Evolutionary conservation across 2,113 vertebrate genomes (phyloP).

Genomic region (Gobiocypris rarus): DNA sequence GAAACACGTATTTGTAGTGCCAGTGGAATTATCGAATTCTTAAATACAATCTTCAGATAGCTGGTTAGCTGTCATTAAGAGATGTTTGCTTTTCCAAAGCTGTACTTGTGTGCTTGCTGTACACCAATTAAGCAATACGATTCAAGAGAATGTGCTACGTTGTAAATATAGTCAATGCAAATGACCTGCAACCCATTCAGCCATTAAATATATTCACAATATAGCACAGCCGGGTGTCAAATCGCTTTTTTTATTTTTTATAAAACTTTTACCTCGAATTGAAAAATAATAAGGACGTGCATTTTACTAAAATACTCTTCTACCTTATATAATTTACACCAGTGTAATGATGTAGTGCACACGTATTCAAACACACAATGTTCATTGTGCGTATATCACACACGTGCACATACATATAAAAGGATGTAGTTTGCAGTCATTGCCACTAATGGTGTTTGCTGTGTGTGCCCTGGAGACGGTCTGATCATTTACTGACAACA

Average conservation of each 20-base stretch:
- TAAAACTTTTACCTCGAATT: neutral
- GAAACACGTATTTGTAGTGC: neutral
- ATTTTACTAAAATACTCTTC: neutral
- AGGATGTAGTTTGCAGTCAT: slow-evolving; percentile 34
- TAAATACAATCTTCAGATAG: neutral
- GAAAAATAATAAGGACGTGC: neutral
- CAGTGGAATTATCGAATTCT: neutral
- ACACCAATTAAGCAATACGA: neutral
- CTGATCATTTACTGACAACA: slow-evolving; percentile 61
- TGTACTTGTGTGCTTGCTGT: neutral
- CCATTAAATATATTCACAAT: neutral
- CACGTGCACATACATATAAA: neutral
- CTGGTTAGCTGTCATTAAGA: neutral
- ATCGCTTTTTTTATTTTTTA: neutral
- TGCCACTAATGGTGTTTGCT: slow-evolving; percentile 49
- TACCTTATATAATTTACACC: neutral
- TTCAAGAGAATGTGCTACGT: neutral
- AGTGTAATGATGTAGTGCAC: neutral
- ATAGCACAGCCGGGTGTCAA: neutral
- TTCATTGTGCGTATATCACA: neutral
- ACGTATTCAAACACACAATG: neutral
- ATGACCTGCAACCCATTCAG: neutral
- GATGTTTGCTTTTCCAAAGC: neutral
- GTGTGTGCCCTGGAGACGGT: slow-evolving; percentile 45
- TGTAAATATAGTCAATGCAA: neutral